Evolutionary conservation across 1,140 invertebrate genomes (phyloP), one percentile per base, ranked within the genome.

Genomic region (Brachionus manjavacas): DNA sequence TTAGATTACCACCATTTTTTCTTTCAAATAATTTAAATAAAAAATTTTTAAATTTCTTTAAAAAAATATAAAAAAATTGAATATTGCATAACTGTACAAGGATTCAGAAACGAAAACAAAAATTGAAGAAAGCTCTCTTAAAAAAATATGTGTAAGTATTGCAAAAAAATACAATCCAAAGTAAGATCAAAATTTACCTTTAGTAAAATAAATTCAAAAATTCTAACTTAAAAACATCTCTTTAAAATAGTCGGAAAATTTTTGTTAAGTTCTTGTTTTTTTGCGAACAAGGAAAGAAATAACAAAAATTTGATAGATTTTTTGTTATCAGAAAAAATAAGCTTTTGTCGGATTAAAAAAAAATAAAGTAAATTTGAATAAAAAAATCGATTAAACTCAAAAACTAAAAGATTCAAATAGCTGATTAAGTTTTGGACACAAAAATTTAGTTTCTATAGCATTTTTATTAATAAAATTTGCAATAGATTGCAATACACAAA

Each of bases 391-490:
- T 60, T 60, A 25, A 60, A 60, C 52, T 23, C 9, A 55, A 55
- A 55, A 20, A 20, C 12, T 55, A 55, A 60, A 60, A 20, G 52
- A 60, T 60, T 60, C n/a, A 60, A 60, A 60, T 60, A 60, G 20
- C 9, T 60, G 52, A 60, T 60, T 60, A 60, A 60, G 52, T 60
- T 60, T 60, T 25, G 52, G 52, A 60, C 52, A 23, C 31, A n/a
- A 68, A 68, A 68, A 68, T 68, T 68, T 68, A 31, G 66, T 68
- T 68, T 68, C 66, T 68, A 68, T 68, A 31, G 66, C 31, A 68
- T 68, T 68, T 39, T 68, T 68, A 68, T 31, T 68, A 31, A 28
- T 68, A 31, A 68, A 35, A 68, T 68, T 68, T 68, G 31, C 31
- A 68, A 68, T 31, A 68, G 25, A 68, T 68, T 68, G 66, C 23